Conservation (phyloP, 37 sponge, comb jelly and placozoan species). For the Halichondria panicea region DNA sequence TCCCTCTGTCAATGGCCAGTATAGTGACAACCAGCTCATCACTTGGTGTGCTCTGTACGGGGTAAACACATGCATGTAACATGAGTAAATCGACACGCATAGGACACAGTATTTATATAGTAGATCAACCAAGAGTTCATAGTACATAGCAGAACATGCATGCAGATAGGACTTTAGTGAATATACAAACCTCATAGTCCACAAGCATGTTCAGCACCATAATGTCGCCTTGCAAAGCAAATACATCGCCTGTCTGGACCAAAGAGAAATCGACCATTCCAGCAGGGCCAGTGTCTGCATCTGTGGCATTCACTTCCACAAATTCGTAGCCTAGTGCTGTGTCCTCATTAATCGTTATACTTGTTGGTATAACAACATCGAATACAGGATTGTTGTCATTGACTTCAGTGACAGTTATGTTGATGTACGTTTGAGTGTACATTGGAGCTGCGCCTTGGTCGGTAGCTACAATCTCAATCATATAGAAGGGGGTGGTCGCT, state of each 20-base stretch:
- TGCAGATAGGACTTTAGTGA: too few species aligned
- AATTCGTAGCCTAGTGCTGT: constrained; percentile 9
- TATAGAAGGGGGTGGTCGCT: constrained; percentile 8
- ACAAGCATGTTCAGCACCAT: constrained; percentile 14
- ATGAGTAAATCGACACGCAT: too few species aligned
- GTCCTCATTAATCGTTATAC: constrained; percentile 35
- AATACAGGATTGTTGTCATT: constrained; percentile 53
- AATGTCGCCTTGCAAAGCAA: constrained; percentile 21
- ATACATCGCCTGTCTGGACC: constrained; percentile 5
- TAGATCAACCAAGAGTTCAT: neutral
- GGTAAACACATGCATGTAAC: too few species aligned
- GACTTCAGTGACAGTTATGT: constrained; percentile 39
- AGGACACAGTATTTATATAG: neutral
- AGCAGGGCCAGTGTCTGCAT: constrained; percentile 27
- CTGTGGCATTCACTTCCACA: constrained; percentile 22
- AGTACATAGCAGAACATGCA: neutral
- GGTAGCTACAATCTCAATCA: constrained; percentile 29
- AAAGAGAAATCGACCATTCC: constrained; percentile 13
- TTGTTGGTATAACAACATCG: neutral
- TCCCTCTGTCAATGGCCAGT: constrained; percentile 40
- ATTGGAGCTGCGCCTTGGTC: constrained; percentile 23
- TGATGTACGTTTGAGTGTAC: neutral
- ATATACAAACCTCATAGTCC: constrained; percentile 65
- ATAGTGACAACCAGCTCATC: constrained; percentile 5
- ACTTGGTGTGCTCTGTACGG: constrained; percentile 7